Conservation (phyloP, 2,888 invertebrate genomes). For the Odontothrips loti region DNA sequence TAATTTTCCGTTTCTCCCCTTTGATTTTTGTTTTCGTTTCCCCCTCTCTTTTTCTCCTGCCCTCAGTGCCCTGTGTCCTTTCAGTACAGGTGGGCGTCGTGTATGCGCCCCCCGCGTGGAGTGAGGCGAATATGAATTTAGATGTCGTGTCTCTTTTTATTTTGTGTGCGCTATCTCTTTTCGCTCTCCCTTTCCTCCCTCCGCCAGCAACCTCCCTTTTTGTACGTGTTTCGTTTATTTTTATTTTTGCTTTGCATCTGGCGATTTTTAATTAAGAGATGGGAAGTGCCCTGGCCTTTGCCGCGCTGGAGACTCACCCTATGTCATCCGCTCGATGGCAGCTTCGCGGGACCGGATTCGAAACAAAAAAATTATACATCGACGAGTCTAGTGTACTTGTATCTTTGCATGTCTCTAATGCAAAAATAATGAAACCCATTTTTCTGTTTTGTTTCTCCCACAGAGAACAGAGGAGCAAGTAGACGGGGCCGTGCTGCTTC, state of each 20-base stretch:
- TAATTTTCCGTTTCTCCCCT: not conserved
- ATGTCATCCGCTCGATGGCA: not conserved
- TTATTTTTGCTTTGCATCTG: not conserved
- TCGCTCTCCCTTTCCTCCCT: not conserved
- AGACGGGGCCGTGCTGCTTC: not conserved
- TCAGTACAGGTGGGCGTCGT: not conserved
- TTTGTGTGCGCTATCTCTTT: not conserved
- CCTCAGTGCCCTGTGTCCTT: not conserved
- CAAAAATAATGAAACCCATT: not conserved
- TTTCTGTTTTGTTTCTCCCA: not conserved
- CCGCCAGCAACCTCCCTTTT: too few species aligned
- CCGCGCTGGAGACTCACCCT: too few species aligned
- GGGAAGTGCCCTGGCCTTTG: not conserved
- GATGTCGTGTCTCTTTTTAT: not conserved
- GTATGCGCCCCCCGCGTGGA: not conserved
- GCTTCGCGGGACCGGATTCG: not conserved
- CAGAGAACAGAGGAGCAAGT: not conserved
- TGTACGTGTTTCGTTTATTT: not conserved
- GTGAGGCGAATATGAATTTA: too few species aligned
- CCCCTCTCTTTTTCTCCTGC: not conserved
- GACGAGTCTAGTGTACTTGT: not conserved
- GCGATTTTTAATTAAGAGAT: conserved; percentile 8
- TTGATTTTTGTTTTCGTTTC: not conserved
- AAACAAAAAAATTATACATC: too few species aligned
- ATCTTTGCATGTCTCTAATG: not conserved